Conservation (phyloP, 1,140 invertebrate species). For the Mylabris phalerata region DNA sequence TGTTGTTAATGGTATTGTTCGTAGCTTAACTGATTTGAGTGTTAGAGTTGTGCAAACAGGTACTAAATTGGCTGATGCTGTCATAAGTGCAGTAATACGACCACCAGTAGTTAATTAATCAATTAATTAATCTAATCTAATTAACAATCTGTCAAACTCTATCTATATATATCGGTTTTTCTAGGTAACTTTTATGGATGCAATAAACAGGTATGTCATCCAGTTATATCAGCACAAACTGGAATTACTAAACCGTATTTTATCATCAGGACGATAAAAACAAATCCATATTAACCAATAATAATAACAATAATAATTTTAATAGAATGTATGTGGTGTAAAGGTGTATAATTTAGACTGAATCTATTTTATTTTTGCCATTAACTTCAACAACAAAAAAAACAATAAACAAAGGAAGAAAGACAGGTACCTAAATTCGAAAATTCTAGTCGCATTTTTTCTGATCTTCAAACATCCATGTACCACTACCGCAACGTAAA, state of each 20-base stretch:
- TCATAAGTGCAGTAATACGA: slow-evolving; percentile 10
- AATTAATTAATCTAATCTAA: slow-evolving; percentile 2
- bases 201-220: slow-evolving; percentile 8
- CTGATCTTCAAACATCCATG: too few relatives aligned
- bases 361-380: too few relatives aligned
- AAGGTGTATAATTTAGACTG: too few relatives aligned
- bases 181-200: slow-evolving; percentile 11
- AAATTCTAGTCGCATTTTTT: too few relatives aligned
- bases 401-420: too few relatives aligned
- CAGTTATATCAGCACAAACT: slow-evolving; percentile 12
- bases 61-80: slow-evolving; percentile 32
- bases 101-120: not conserved
- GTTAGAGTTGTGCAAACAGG: slow-evolving; percentile 34
- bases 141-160: slow-evolving; percentile 3
- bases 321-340: too few relatives aligned
- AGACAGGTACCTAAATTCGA: too few relatives aligned
- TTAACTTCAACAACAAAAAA: too few relatives aligned
- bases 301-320: too few relatives aligned
- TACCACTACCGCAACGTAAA: too few relatives aligned
- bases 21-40: slow-evolving; percentile 28
- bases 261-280: slow-evolving; percentile 8
- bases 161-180: slow-evolving; percentile 5
- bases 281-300: too few relatives aligned
- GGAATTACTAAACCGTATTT: slow-evolving; percentile 3
- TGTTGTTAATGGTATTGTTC: slow-evolving; percentile 28